A percentile compares a stretch with the other conserved stretches of the same genome.
Conservation (phyloP, 2,797 vertebrate genomes). For the Sparidentex hasta region DNA sequence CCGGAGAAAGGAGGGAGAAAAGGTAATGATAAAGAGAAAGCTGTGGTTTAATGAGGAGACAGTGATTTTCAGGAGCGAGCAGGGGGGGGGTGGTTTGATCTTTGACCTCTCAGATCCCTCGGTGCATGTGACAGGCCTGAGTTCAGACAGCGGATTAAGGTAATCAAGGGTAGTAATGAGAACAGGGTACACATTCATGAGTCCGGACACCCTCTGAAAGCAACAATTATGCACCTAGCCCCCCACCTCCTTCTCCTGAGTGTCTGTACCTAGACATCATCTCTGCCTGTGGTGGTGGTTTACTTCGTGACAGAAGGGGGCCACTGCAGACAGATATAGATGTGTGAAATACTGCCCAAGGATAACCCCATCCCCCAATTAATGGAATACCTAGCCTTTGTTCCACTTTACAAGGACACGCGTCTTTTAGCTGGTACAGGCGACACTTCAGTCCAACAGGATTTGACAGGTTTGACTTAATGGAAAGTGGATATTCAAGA, state of each 20-base stretch:
- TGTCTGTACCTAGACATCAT: conserved; percentile 16
- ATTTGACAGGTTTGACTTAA: conserved; percentile 12
- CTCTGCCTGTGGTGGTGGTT: conserved; percentile 42
- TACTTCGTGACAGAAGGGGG: conserved; percentile 57
- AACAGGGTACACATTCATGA: conserved; percentile 73
- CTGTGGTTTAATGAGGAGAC: conserved; percentile 75
- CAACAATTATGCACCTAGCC: conserved; percentile 50
- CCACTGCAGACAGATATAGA: conserved; percentile 56
- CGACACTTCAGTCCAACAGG: conserved; percentile 3
- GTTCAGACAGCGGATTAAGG: conserved; percentile 79
- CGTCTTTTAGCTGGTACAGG: conserved; percentile 18
- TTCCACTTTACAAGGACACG: conserved; percentile 44
- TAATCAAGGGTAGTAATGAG: conserved; percentile 79
- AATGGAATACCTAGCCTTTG: conserved; percentile 51
- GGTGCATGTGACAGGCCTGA: conserved; percentile 70
- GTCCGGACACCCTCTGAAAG: conserved; percentile 51
- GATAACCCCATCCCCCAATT: conserved; percentile 18
- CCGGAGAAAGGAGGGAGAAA: conserved; percentile 17
- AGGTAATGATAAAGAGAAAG: conserved; percentile 18
- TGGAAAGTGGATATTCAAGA: background rate
- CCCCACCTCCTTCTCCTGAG: background rate
- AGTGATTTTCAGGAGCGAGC: conserved; percentile 45
- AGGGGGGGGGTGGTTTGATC: conserved; percentile 72
- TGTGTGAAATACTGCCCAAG: conserved; percentile 28
- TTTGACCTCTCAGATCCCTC: conserved; percentile 74